A percentile compares a stretch with the other conserved stretches of the same genome.
Conservation (phyloP, 2,113 vertebrate genomes). For the Prolemur simus region DNA sequence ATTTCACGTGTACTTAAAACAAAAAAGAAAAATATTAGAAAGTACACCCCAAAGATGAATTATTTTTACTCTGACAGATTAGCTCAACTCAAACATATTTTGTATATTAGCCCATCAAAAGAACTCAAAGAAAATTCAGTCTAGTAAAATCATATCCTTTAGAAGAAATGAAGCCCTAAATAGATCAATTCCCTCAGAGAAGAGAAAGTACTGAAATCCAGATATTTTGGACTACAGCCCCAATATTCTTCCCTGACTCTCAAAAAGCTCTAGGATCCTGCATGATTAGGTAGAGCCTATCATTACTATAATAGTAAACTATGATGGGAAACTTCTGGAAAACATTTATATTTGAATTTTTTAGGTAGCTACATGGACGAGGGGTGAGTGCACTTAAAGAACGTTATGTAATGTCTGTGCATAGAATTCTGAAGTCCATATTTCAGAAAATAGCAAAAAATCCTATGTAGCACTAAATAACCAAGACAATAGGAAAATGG, state of each 20-base stretch:
- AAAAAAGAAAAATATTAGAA: neutral
- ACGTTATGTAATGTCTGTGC: neutral
- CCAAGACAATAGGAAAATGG: neutral
- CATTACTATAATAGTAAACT: neutral
- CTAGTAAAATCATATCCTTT: neutral
- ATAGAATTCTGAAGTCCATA: neutral
- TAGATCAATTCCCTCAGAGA: neutral
- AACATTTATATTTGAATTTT: neutral
- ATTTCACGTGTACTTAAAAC: neutral
- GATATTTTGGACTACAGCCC: no score
- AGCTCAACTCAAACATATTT: neutral
- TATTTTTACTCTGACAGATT: neutral
- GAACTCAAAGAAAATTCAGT: neutral
- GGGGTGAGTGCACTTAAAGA: neutral
- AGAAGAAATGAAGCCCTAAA: neutral
- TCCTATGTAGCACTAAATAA: no score
- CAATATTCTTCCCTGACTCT: neutral
- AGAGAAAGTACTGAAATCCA: neutral
- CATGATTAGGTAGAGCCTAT: accelerated
- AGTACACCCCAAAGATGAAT: neutral
- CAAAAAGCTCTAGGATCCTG: neutral
- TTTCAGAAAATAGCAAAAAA: neutral
- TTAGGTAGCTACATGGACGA: neutral
- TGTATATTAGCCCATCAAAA: neutral
- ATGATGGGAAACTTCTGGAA: neutral